Evolutionary conservation across 2,113 vertebrate species (phyloP).

Genomic region (Rhagologus leucostigma): DNA sequence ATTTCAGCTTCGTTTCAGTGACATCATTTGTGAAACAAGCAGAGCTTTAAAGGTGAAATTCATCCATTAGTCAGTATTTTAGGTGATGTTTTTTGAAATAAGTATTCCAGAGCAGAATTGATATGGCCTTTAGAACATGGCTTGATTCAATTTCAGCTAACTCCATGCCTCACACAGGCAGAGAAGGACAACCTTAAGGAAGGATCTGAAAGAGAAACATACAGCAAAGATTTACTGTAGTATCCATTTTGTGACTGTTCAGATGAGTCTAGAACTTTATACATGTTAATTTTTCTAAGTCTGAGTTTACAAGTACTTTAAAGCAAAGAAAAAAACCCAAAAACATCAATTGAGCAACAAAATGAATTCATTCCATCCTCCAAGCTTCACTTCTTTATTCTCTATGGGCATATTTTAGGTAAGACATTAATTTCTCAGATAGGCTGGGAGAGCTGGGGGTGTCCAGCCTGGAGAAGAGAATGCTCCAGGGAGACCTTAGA

Average conservation of each 20-base stretch:
- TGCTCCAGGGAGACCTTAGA: neutral
- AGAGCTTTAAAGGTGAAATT: neutral
- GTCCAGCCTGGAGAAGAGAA: neutral
- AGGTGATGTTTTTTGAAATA: neutral
- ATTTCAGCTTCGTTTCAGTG: neutral
- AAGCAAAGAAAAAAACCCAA: neutral
- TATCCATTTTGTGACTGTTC: neutral
- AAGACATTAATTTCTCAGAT: neutral
- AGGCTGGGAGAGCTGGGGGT: neutral
- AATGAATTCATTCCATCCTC: neutral
- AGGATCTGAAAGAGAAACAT: neutral
- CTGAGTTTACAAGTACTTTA: neutral
- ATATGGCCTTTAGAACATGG: fast-evolving
- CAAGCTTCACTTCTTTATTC: neutral
- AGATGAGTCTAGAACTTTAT: neutral
- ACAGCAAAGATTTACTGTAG: neutral
- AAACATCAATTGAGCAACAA: neutral
- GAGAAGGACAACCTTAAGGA: neutral
- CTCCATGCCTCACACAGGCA: neutral
- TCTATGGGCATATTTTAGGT: neutral
- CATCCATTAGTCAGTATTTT: neutral
- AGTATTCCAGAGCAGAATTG: neutral
- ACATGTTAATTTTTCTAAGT: neutral
- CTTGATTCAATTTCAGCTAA: neutral
- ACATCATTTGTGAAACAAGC: neutral